Conservation (phyloP, 1,140 invertebrate species). For the Drosophila fuyamai region DNA sequence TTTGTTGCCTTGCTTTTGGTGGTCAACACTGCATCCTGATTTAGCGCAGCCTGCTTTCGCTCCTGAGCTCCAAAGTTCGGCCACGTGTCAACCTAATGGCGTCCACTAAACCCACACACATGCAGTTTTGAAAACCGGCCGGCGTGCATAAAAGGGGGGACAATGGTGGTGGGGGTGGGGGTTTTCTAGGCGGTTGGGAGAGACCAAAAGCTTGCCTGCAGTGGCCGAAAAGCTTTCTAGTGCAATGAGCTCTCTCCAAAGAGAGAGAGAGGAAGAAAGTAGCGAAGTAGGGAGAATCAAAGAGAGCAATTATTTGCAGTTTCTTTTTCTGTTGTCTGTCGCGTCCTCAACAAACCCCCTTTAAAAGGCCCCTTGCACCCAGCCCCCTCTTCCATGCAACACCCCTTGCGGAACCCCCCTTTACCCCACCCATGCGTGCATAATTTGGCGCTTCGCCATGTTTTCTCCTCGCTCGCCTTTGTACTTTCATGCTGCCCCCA, state of each 20-base stretch:
- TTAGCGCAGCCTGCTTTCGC: slow-evolving; percentile 30
- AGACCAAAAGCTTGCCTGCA: slow-evolving; percentile 62
- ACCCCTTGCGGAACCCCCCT: not conserved
- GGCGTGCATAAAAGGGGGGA: slow-evolving; percentile 55
- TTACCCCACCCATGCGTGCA: slow-evolving; percentile 65
- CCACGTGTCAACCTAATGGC: slow-evolving; percentile 79
- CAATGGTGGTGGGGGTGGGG: slow-evolving; percentile 5
- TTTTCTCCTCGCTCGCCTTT: slow-evolving; percentile 55
- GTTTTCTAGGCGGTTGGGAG: not conserved
- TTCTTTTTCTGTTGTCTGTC: slow-evolving; percentile 57
- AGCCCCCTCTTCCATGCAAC: not conserved
- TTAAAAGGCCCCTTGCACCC: not conserved
- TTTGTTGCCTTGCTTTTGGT: slow-evolving; percentile 63
- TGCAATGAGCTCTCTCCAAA: slow-evolving; percentile 56
- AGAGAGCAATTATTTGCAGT: slow-evolving; percentile 77
- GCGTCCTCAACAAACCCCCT: slow-evolving; percentile 35
- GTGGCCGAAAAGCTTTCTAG: slow-evolving; percentile 60
- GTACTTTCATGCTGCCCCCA: slow-evolving; percentile 28
- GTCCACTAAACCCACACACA: slow-evolving; percentile 48
- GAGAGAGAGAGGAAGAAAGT: slow-evolving; percentile 7
- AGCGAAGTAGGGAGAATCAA: slow-evolving; percentile 1
- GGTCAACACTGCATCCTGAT: slow-evolving; percentile 16
- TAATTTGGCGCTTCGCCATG: slow-evolving; percentile 82
- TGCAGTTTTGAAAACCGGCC: slow-evolving; percentile 67
- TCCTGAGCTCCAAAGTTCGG: slow-evolving; percentile 66